A percentile compares a stretch with the other conserved stretches of the same genome.
Evolutionary conservation across 2,888 invertebrate species (phyloP).

Genomic region (Omphaloscelis lunosa): DNA sequence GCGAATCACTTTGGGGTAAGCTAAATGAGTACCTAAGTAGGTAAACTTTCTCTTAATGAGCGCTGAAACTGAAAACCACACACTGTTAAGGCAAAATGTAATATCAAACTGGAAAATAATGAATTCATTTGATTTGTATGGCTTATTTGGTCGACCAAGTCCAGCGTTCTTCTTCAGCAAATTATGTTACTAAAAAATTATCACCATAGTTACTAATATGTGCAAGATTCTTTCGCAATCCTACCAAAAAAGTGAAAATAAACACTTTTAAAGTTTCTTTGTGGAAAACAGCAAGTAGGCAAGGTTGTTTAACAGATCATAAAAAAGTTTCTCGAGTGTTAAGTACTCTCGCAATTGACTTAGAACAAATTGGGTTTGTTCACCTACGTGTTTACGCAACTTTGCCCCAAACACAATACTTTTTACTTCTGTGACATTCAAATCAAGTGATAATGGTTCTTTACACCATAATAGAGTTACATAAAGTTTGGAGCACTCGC

Average conservation of each 20-base stretch:
- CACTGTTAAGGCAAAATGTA: background rate
- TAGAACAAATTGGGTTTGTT: conserved; percentile 57
- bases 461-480: conserved; percentile 80
- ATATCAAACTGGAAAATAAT: background rate
- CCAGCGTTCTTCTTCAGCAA: background rate
- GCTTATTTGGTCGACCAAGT: background rate
- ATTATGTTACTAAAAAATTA: conserved; percentile 26
- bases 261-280: conserved; percentile 46
- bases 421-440: conserved; percentile 66
- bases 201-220: conserved; percentile 28
- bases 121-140: background rate
- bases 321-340: conserved; percentile 67
- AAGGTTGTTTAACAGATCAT: conserved; percentile 67
- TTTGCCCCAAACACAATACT: conserved; percentile 65
- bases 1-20: background rate
- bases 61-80: background rate
- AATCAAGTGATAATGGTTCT: conserved; percentile 73
- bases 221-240: conserved; percentile 48
- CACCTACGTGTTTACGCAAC: conserved; percentile 62
- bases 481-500: conserved; percentile 81
- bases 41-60: background rate
- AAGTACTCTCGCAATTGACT: conserved; percentile 55
- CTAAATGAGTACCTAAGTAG: background rate
- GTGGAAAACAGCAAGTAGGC: conserved; percentile 57
- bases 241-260: conserved; percentile 49